Evolutionary conservation across 2,888 invertebrate species (phyloP).

Genomic region (Ectemnius lituratus): DNA sequence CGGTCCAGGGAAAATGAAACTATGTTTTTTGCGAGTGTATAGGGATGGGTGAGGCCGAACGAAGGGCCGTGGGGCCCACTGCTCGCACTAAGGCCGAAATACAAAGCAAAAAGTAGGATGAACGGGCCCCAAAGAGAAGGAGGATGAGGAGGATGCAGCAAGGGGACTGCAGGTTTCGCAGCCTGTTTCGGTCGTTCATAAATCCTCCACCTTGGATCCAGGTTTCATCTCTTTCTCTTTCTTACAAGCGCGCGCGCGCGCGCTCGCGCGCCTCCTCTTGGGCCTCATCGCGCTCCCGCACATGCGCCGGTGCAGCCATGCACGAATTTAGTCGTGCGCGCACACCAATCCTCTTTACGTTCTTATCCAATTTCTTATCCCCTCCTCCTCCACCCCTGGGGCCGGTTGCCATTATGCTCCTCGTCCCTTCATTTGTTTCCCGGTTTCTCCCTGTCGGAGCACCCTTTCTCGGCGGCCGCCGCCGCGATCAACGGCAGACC

Average conservation of each 20-base stretch:
- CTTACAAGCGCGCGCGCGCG: too few relatives aligned
- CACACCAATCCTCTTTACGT: constrained; percentile 56
- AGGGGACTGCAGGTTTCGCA: constrained; percentile 62
- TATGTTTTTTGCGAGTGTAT: constrained; percentile 47
- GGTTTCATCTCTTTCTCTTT: constrained; percentile 25
- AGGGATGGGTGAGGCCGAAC: constrained; percentile 30
- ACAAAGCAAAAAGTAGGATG: constrained; percentile 59
- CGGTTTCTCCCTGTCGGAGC: constrained; percentile 52
- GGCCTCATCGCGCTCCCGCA: constrained; percentile 29
- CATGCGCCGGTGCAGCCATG: constrained; percentile 29
- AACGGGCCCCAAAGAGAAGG: constrained; percentile 18
- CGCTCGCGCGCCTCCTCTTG: not conserved
- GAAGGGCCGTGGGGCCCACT: constrained; percentile 51
- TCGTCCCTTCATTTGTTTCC: constrained; percentile 60
- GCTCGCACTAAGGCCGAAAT: constrained; percentile 65
- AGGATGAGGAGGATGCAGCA: constrained; percentile 48
- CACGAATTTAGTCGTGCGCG: constrained; percentile 49
- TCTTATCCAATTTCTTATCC: constrained; percentile 61
- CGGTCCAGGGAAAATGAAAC: constrained; percentile 49
- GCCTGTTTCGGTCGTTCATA: constrained; percentile 72
- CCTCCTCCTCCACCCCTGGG: constrained; percentile 22
- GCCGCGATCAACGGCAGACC: not conserved
- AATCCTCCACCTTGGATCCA: constrained; percentile 67
- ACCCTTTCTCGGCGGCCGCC: constrained; percentile 40
- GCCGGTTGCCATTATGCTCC: constrained; percentile 53